Conservation (phyloP, 23 tunicate genomes). For the Ascidia mentula region DNA sequence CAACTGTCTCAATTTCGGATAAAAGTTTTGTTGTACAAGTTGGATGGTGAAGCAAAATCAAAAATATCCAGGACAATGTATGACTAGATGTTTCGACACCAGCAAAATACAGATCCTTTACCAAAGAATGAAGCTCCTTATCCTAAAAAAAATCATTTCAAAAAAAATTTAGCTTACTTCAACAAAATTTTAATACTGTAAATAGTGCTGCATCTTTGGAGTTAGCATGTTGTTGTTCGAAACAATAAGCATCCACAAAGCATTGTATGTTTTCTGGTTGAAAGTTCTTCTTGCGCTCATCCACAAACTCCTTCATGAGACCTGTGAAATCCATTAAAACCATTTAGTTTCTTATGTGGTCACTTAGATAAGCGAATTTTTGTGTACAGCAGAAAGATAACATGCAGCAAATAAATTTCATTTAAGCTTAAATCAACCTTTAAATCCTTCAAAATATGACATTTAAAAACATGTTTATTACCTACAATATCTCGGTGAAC, state of each 20-base stretch:
- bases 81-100: conserved; percentile 42
- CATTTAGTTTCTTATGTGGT: too few relatives aligned
- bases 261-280: not conserved
- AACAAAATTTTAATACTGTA: too few relatives aligned
- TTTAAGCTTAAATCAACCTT: not conserved
- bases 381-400: not conserved
- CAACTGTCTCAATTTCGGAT: conserved; percentile 19
- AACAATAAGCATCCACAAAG: not conserved
- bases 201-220: not conserved
- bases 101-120: conserved; percentile 30
- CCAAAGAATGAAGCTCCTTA: not conserved
- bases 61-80: conserved; percentile 29
- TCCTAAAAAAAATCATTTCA: not conserved
- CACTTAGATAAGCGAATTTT: not conserved
- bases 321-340: not conserved
- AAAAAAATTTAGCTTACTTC: too few relatives aligned
- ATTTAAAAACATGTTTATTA: not conserved
- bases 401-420: not conserved
- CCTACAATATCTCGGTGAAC: not conserved
- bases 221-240: not conserved
- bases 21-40: conserved; percentile 17
- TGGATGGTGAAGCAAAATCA: conserved; percentile 24
- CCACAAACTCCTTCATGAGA: conserved; percentile 2
- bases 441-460: too few relatives aligned
- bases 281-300: not conserved